A percentile compares a stretch with the other conserved stretches of the same genome.
These are phyloP conservation scores for Marisa cornuarietis DNA, from an alignment of 1,140 invertebrate species.

Conservation along the genomic window DNA sequence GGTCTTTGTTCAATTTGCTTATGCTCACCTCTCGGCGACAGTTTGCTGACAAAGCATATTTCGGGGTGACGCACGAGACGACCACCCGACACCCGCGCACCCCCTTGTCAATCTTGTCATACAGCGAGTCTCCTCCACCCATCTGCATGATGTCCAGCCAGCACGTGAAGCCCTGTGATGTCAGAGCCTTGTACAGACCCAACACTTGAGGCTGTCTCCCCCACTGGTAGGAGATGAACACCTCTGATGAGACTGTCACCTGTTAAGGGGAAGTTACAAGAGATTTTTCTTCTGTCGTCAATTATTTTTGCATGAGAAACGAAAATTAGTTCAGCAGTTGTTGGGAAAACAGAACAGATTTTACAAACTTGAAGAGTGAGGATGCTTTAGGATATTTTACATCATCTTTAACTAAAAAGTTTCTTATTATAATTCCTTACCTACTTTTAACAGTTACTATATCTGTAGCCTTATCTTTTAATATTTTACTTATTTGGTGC, in stretches of 20 bases:
- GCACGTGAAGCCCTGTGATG: constrained; percentile 48
- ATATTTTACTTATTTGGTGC: neutral
- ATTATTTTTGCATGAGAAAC: too few relatives aligned
- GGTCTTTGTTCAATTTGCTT: too few relatives aligned
- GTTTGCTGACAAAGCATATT: constrained; percentile 61
- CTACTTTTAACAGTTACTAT: neutral
- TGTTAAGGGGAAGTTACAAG: neutral
- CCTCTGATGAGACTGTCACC: constrained; percentile 12
- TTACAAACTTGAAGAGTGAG: neutral
- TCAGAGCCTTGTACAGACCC: constrained; percentile 49
- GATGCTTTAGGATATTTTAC: neutral
- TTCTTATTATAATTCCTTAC: neutral
- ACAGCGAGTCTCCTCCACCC: constrained; percentile 64
- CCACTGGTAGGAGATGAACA: constrained; percentile 57
- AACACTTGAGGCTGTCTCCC: constrained; percentile 58
- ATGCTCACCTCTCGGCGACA: constrained; percentile 58
- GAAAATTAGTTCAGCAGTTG: too few relatives aligned
- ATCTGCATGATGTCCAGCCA: constrained; percentile 65
- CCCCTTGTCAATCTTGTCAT: constrained; percentile 63
- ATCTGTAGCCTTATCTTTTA: too few relatives aligned
- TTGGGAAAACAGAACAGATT: neutral
- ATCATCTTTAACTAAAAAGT: neutral
- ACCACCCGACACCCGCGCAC: constrained; percentile 56
- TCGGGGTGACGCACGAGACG: constrained; percentile 57
- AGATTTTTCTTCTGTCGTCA: too few relatives aligned